Evolutionary conservation across 2,888 invertebrate species (phyloP), one percentile per base, ranked within the genome.

Genomic region (Noctua janthina): DNA sequence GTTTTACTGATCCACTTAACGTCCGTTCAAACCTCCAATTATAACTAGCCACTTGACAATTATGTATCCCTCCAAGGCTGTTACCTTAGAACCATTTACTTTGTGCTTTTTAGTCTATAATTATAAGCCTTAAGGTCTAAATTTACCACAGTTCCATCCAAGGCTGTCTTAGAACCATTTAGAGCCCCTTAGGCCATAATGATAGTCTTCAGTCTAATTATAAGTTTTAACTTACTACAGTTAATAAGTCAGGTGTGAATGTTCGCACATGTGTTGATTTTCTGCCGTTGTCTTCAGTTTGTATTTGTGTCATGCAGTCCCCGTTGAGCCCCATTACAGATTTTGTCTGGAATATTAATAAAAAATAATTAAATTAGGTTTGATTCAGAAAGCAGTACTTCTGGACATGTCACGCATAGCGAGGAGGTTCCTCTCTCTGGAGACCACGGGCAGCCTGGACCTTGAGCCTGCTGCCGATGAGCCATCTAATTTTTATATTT

Each of bases 201-300:
- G 0, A 54, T 54, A 79, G 68, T 54, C 13, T 10, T 11, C 78
- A 51, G n/a, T n/a, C 46, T 59, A 35, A 51, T 15, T 20, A 51
- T 43, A 15, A 39, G 51, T 39, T 67, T 4, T 59, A 77, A 82
- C 93, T 91, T 90, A 95, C 96, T 92, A 94, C 94, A 71, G 90
- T 92, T 59, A 96, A 77, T 15, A 81, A 71, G 0, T 92, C 93
- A 0, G 92, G 90, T 7, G 93, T 91, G 85, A 95, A 95, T 76
- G 93, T 92, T 56, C 96, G 90, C 13, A 93, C 89, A 54, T 95
- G 95, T 5, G 69, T 91, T 0, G 95, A 94, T 74, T 90, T 93
- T 66, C 93, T 91, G 11, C 96, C 96, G 62, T 92, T 94, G 1
- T 91, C 85, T 73, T 95, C 95, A 0, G 87, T 89, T 84, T 96